Evolutionary conservation across 2,888 invertebrate species (phyloP), one percentile per base, ranked within the genome.

Genomic region (Orgyia antiqua): DNA sequence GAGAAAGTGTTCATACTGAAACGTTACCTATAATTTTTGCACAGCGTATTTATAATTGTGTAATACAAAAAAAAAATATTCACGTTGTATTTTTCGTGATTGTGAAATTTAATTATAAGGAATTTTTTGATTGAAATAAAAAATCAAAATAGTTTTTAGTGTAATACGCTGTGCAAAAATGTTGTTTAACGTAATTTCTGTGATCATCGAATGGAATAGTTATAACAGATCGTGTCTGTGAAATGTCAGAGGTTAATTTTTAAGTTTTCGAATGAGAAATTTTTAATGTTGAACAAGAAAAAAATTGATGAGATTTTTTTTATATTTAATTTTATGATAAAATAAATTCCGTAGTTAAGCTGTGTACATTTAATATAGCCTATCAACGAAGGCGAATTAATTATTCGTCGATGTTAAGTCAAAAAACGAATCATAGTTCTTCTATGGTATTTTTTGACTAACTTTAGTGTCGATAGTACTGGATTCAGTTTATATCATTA

Each of bases 171-270:
- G 49, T 59, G 42, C 63, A 64, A 58, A 63, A 68, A 63, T 60
- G 52, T 47, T 43, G 55, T 48, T 32, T 43, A 52, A 58, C 51
- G 57, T 67, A 61, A 65, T 53, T 43, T 73, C 79, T 83, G 83
- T 83, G 84, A 84, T 84, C 83, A 79, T 79, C 77, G 74, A 78
- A 54, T 51, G 80, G 82, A 76, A 80, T 80, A 78, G 75, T 68
- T 74, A 59, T 63, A 62, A 67, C 65, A 68, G 70, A 70, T 68
- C 71, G 78, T 70, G 78, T 78, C 74, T 69, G 78, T 64, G 58
- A 70, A 57, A 66, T 65, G 68, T 66, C 75, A 73, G 74, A 71
- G 63, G 59, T 79, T 79, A 74, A n/a, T 57, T 63, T 71, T 78
- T 83, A 77, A 71, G 78, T 83, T 82, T 71, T 69, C 48, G 71